phyloP scores from a whole-genome alignment of 2,888 invertebrate genomes.

The Eupithecia vulgata region DNA sequence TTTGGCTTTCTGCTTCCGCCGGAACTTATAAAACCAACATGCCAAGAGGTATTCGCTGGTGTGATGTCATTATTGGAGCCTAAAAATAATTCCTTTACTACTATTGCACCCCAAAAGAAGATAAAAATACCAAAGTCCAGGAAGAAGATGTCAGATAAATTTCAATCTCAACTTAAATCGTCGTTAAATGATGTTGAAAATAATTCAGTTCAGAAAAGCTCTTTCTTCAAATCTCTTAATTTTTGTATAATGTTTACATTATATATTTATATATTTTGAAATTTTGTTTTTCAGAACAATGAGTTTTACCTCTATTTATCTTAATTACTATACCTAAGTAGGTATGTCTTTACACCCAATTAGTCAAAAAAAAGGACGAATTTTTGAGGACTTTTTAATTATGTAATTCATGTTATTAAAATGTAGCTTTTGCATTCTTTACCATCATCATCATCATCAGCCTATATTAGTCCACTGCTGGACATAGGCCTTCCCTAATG shows the following conservation, averaged over 20 bases:
- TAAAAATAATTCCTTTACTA: not conserved
- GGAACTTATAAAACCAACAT: not conserved
- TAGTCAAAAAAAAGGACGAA: no score
- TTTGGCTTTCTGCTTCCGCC: not conserved
- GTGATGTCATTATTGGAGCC: not conserved
- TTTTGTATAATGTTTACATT: not conserved
- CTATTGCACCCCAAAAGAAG: not conserved
- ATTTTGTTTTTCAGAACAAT: slow-evolving; percentile 17
- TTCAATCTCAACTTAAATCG: not conserved
- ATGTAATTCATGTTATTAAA: no score
- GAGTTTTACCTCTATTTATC: no score
- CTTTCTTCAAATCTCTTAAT: not conserved
- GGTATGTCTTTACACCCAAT: no score
- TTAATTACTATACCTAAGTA: no score
- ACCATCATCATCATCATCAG: no score
- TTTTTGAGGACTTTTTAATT: no score
- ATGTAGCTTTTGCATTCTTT: no score
- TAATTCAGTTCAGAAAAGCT: not conserved
- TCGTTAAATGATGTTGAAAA: not conserved
- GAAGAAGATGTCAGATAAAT: not conserved
- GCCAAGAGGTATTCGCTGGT: not conserved
- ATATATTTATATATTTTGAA: not conserved
- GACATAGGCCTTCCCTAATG: no score
- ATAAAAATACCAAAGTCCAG: not conserved
- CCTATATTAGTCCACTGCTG: no score